Conservation (phyloP, 2,113 vertebrate species). For the Mus musculus region GRCm39 chr6:39432501-39433000, state of each 20-base stretch:
- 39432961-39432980: background rate
- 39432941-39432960: background rate
- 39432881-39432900: background rate
- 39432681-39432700: rapidly evolving
- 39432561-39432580: background rate
- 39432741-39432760: no score
- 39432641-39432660: background rate
- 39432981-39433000: background rate
- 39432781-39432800: background rate
- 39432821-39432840: background rate
- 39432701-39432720: no score
- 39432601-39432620: no score
- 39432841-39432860: background rate
- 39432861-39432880: background rate
- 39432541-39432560: background rate
- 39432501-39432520: background rate
- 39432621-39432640: background rate
- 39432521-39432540: background rate
- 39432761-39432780: background rate
- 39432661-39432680: rapidly evolving
- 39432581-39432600: background rate
- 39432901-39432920: constrained; percentile 3
- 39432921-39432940: background rate
- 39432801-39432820: background rate
- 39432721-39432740: background rate